phyloP scores from a whole-genome alignment of 2,888 invertebrate genomes.

The Hypena proboscidalis region DNA sequence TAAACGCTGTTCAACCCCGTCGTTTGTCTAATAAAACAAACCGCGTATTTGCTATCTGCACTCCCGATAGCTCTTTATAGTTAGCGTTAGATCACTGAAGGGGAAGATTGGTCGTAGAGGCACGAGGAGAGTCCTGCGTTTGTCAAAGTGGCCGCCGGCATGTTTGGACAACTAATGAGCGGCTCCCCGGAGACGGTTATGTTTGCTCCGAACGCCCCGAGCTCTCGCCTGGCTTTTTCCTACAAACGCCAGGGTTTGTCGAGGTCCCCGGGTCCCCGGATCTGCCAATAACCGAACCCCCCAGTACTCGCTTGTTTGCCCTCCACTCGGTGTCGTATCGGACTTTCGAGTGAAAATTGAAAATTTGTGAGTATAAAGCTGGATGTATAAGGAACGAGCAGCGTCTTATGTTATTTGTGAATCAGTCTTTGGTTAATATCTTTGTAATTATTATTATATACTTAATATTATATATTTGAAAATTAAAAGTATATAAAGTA shows the following conservation, averaged over 20 bases:
- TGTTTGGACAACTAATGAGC: conserved; percentile 85
- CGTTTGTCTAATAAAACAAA: conserved; percentile 58
- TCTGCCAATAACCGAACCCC: conserved; percentile 28
- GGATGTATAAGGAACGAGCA: conserved; percentile 2
- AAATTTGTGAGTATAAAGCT: conserved; percentile 58
- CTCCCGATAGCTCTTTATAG: conserved; percentile 68
- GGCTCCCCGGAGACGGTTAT: conserved; percentile 79
- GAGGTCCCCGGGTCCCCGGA: conserved; percentile 44
- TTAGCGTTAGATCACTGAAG: conserved; percentile 74
- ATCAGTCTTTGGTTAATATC: too few species aligned
- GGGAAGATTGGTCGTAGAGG: conserved; percentile 67
- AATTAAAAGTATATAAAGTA: too few species aligned
- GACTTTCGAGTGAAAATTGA: conserved; percentile 69
- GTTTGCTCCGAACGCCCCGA: conserved; percentile 69
- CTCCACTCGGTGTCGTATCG: conserved; percentile 67
- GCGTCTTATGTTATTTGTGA: too few species aligned
- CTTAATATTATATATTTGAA: too few species aligned
- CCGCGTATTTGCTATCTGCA: conserved; percentile 70
- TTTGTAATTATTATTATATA: too few species aligned
- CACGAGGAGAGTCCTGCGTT: conserved; percentile 64
- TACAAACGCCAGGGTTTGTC: conserved; percentile 61
- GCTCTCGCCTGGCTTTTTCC: conserved; percentile 66
- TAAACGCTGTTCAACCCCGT: conserved; percentile 42
- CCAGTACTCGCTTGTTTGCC: conserved; percentile 58
- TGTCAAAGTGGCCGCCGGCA: conserved; percentile 83